Conservation (phyloP, 2,113 vertebrate genomes). For the Calyptommatus sinebrachiatus region DNA sequence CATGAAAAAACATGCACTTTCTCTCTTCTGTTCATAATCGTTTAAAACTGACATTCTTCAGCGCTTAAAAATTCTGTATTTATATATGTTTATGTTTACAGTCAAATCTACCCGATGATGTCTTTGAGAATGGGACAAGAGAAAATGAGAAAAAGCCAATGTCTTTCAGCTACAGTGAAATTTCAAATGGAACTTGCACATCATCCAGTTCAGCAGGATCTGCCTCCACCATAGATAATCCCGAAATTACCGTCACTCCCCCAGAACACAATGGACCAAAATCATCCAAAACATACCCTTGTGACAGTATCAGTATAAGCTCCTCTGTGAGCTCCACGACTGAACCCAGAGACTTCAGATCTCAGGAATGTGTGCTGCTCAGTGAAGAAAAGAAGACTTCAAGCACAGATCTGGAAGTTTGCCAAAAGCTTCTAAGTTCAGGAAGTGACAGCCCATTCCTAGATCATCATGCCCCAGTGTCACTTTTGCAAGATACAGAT, state of each 20-base stretch:
- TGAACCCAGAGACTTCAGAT: slow-evolving; percentile 35
- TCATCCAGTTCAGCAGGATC: slow-evolving; percentile 48
- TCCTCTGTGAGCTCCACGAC: slow-evolving; percentile 45
- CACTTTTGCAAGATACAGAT: slow-evolving; percentile 74
- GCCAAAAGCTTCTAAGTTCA: slow-evolving; percentile 53
- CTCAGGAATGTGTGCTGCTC: not conserved
- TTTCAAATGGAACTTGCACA: slow-evolving; percentile 68
- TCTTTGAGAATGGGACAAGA: slow-evolving; percentile 82
- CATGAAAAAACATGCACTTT: not conserved
- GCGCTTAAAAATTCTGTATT: not conserved
- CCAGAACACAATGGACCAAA: slow-evolving; percentile 64
- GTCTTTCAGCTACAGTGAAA: slow-evolving; percentile 88
- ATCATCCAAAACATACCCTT: slow-evolving; percentile 47
- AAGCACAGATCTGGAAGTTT: slow-evolving; percentile 36
- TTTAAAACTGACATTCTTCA: not conserved
- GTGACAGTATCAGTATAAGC: slow-evolving; percentile 40
- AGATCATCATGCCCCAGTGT: slow-evolving; percentile 68
- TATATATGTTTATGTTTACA: slow-evolving; percentile 60
- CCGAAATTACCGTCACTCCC: slow-evolving; percentile 82
- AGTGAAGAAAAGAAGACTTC: slow-evolving; percentile 9
- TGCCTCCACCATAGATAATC: slow-evolving; percentile 56
- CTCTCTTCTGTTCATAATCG: slow-evolving; percentile 24
- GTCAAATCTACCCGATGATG: slow-evolving; percentile 87
- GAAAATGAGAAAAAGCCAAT: slow-evolving; percentile 81
- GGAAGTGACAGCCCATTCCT: slow-evolving; percentile 72